A percentile compares a stretch with the other conserved stretches of the same genome.
phyloP scores from a whole-genome alignment of 2,797 vertebrate genomes.

The Chromis chromis region DNA sequence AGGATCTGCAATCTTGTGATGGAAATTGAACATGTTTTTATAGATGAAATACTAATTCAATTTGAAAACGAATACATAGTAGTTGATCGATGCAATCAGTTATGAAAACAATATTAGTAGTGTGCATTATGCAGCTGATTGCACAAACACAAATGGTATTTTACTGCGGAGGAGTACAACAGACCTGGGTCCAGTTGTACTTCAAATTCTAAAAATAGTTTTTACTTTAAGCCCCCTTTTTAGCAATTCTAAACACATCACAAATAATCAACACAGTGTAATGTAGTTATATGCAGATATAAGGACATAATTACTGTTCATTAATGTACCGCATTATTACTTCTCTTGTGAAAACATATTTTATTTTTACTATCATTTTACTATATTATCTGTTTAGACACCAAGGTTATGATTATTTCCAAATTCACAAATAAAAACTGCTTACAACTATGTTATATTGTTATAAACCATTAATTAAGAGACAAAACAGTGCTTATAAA shows the following conservation, averaged over 20 bases:
- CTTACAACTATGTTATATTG: neutral
- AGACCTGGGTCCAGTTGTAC: neutral
- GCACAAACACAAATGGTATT: neutral
- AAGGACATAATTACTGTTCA: neutral
- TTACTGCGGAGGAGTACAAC: neutral
- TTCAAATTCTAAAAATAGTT: neutral
- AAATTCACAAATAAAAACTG: neutral
- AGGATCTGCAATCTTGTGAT: neutral
- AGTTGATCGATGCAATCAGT: neutral
- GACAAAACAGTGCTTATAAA: neutral
- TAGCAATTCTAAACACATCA: neutral
- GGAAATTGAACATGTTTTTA: neutral
- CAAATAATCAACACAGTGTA: neutral
- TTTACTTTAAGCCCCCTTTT: neutral
- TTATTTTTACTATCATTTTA: neutral
- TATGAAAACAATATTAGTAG: neutral
- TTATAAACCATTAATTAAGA: neutral
- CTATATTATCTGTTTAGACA: neutral
- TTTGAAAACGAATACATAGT: neutral
- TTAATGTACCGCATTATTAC: neutral
- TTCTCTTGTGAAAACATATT: too few species aligned
- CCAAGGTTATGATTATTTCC: neutral
- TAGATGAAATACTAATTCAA: neutral
- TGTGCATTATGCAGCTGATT: neutral
- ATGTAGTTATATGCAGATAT: slow-evolving; percentile 1